Evolutionary conservation across 1,140 invertebrate species (phyloP), one percentile per base, ranked within the genome.

Genomic region (Formica exsecta): DNA sequence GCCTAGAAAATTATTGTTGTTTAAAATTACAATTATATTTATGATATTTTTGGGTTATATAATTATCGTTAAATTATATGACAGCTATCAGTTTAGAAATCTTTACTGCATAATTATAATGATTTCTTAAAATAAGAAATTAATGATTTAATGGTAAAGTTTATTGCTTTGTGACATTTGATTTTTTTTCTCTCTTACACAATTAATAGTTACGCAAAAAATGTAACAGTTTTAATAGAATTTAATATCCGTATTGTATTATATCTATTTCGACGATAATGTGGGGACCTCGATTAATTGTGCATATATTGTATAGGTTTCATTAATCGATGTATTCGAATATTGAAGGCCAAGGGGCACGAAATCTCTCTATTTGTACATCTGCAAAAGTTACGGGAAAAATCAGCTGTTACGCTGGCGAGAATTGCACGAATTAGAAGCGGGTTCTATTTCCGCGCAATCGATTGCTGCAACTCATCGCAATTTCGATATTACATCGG

Each of bases 401-500:
- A 80, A 41, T 7, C 36, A 38, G 65, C 57, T 68, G 65, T 70
- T 80, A 22, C 41, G 22, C 36, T 61, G 22, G 36, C 16, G 32
- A 80, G 22, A 80, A 59, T 54, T 22, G 22, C 13, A 54, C 44
- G 62, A 79, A 66, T 70, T 80, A 80, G 8, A 32, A 41, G 16
- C 48, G 22, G 9, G 9, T 80, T 70, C 77, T 70, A 80, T 80
- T 80, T 80, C 51, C 22, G 36, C 9, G 32, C 36, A 38, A 70
- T 80, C 65, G 64, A 80, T 80, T 57, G 77, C 25, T 29, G 38
- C 65, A 41, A 70, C 36, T 36, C 22, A 41, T 70, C 1, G 22
- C 48, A 80, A 80, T 80, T 80, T 70, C 16, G 48, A 80, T 70
- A 80, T 80, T 80, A 70, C 44, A 4, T 22, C 32, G 44, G 13